Evolutionary conservation across 2,888 invertebrate genomes (phyloP).

Genomic region (Seladonia tumulorum): DNA sequence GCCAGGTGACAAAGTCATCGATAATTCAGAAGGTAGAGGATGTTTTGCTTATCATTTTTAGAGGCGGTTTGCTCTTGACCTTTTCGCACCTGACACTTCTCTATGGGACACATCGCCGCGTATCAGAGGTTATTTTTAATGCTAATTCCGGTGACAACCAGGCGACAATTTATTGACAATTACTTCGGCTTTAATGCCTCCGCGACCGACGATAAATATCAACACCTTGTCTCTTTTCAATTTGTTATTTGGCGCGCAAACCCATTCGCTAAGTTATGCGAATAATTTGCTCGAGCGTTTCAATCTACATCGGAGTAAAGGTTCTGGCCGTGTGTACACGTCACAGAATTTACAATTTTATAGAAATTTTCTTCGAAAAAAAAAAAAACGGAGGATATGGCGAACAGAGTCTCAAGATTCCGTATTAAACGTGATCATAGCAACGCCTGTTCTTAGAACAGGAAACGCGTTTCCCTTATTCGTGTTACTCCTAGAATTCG

Average conservation of each 20-base stretch:
- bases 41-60: conserved; percentile 38
- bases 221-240: neutral
- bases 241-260: conserved; percentile 4
- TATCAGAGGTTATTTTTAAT: conserved; percentile 28
- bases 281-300: neutral
- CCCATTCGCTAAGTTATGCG: neutral
- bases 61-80: conserved; percentile 49
- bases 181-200: conserved; percentile 5
- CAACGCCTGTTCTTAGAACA: no score
- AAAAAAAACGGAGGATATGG: no score
- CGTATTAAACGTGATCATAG: no score
- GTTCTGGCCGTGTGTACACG: neutral
- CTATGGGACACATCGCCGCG: conserved; percentile 6
- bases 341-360: neutral
- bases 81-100: conserved; percentile 30
- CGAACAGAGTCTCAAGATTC: no score
- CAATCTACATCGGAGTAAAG: neutral
- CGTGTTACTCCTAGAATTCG: no score
- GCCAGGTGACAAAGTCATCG: conserved; percentile 48
- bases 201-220: neutral
- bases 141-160: conserved; percentile 31
- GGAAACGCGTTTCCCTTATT: no score
- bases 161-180: conserved; percentile 3
- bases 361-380: neutral
- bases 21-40: conserved; percentile 47